phyloP scores from a whole-genome alignment of 1,140 invertebrate species.

The Trialeurodes vaporariorum region DNA sequence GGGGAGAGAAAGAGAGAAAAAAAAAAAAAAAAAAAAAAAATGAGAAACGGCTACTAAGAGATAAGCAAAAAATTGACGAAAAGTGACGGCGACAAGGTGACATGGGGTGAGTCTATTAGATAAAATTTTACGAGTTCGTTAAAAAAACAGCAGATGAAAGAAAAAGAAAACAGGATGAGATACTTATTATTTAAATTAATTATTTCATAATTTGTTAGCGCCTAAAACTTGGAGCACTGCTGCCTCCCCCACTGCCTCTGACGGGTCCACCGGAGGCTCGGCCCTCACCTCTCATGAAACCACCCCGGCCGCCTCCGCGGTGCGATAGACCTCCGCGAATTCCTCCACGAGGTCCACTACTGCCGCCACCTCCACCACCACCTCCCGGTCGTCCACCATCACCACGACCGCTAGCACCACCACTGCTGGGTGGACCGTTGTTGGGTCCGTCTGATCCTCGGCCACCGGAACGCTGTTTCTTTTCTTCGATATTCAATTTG shows the following conservation, averaged over 20 bases:
- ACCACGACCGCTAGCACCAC: neutral
- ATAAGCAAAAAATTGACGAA: too few relatives aligned
- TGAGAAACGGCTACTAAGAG: too few relatives aligned
- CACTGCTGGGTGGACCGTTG: neutral
- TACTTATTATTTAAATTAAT: neutral
- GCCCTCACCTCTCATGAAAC: neutral
- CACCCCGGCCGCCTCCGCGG: neutral
- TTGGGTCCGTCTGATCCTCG: neutral
- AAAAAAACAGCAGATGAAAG: too few relatives aligned
- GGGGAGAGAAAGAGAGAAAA: too few relatives aligned
- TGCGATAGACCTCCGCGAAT: neutral
- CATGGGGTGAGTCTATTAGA: too few relatives aligned
- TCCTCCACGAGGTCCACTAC: neutral
- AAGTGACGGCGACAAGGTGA: too few relatives aligned
- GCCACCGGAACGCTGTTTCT: neutral
- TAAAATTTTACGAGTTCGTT: too few relatives aligned
- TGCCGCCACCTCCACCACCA: neutral
- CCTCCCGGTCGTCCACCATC: neutral
- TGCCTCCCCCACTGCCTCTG: neutral
- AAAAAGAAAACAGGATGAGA: too few relatives aligned
- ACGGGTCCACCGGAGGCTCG: neutral
- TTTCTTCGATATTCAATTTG: neutral
- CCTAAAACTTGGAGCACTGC: neutral
- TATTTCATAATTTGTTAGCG: neutral
- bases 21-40: too few relatives aligned